phyloP scores from a whole-genome alignment of 1,140 invertebrate genomes.

The Penaeus indicus region DNA sequence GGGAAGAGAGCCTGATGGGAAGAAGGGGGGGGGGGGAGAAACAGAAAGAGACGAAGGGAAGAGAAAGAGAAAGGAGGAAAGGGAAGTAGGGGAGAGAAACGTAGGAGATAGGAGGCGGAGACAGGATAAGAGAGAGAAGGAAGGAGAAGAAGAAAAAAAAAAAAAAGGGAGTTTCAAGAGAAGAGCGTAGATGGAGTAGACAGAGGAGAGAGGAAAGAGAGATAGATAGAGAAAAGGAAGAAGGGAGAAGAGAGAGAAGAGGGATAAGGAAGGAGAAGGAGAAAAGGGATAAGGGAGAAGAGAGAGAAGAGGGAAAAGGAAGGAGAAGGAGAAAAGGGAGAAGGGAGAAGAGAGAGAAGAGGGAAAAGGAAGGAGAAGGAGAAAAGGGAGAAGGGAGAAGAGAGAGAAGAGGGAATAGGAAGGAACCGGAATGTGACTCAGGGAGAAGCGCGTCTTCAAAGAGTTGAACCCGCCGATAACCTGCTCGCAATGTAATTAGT shows the following conservation, averaged over 20 bases:
- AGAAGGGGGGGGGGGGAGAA: not conserved
- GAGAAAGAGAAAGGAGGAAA: constrained; percentile 20
- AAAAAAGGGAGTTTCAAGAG: not conserved
- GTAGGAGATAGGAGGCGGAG: constrained; percentile 14
- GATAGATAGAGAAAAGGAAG: not conserved
- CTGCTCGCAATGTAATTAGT: too few relatives aligned
- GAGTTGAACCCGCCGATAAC: too few relatives aligned
- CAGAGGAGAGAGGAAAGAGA: not conserved
- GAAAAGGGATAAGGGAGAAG: not conserved
- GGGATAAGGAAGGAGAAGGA: not conserved
- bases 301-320: not conserved
- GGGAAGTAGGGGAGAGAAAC: not conserved
- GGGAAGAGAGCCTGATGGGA: not conserved
- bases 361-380: not conserved
- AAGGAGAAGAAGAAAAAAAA: not conserved
- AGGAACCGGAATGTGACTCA: too few relatives aligned
- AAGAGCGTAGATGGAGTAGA: not conserved
- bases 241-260: not conserved
- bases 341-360: not conserved
- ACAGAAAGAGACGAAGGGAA: not conserved
- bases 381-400: too few relatives aligned
- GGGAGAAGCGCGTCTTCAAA: too few relatives aligned
- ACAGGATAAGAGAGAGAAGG: constrained; percentile 4
- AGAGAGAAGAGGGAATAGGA: too few relatives aligned
- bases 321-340: not conserved